Conservation (phyloP, 2,888 invertebrate genomes). For the Micoletzkya japonica region DNA sequence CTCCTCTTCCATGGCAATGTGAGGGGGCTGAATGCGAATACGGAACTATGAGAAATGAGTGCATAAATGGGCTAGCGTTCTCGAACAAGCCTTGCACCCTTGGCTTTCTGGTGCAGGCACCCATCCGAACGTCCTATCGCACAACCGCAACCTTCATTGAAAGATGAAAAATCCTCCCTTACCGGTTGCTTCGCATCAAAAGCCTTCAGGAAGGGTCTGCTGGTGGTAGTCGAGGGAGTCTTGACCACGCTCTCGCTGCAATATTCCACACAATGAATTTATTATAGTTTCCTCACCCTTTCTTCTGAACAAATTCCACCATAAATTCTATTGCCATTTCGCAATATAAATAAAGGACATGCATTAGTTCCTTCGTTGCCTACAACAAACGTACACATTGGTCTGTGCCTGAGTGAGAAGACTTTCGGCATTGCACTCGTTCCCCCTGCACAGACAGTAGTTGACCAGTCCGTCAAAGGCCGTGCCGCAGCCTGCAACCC, state of each 20-base stretch:
- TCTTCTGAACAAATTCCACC: not conserved
- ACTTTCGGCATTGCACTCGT: slow-evolving; percentile 46
- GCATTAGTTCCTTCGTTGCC: no score
- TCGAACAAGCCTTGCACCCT: no score
- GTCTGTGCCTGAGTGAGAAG: slow-evolving; percentile 47
- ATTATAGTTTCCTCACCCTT: not conserved
- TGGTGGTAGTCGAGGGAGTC: slow-evolving; percentile 11
- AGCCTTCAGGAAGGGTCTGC: slow-evolving; percentile 12
- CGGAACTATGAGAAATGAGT: not conserved
- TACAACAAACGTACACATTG: slow-evolving; percentile 34
- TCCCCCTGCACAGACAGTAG: slow-evolving; percentile 50
- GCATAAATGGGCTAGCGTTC: no score
- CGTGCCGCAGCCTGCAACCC: slow-evolving; percentile 43
- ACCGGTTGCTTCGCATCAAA: slow-evolving; percentile 10
- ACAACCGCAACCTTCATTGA: no score
- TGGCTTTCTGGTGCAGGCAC: no score
- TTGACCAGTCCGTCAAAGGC: slow-evolving; percentile 54
- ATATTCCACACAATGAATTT: no score
- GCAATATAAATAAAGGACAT: not conserved
- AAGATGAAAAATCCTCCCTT: not conserved
- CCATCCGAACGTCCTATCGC: no score
- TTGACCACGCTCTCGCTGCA: no score
- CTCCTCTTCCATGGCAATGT: slow-evolving; percentile 13
- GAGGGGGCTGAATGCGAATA: not conserved
- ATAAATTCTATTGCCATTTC: not conserved